A percentile compares a stretch with the other conserved stretches of the same genome.
These are phyloP conservation scores for Gymnothorax reevesii DNA, from an alignment of 2,797 vertebrate genomes.

Conservation along the genomic window DNA sequence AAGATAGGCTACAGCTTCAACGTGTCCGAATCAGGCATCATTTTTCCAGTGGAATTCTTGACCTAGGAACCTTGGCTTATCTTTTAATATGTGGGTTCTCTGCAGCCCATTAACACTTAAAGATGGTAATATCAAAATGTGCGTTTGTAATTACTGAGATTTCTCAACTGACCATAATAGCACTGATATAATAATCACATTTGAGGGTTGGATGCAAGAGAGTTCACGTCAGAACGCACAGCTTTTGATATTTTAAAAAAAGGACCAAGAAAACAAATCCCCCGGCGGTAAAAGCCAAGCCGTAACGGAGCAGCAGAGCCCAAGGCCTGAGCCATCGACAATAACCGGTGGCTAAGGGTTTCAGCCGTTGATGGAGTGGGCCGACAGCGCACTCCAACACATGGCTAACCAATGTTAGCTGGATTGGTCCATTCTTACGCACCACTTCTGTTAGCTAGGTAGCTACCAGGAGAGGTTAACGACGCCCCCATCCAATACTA, in stretches of 20 bases:
- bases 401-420: neutral
- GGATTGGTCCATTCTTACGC: slow-evolving; percentile 47
- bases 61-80: neutral
- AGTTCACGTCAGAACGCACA: too few species aligned
- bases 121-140: neutral
- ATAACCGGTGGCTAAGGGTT: too few species aligned
- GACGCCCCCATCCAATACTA: slow-evolving; percentile 22
- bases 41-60: neutral
- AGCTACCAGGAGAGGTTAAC: slow-evolving; percentile 9
- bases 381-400: neutral
- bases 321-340: too few species aligned
- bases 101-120: neutral
- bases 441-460: slow-evolving; percentile 21
- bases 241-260: too few species aligned
- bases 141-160: neutral
- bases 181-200: too few species aligned
- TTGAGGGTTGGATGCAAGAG: too few species aligned
- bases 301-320: too few species aligned
- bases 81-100: neutral
- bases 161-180: slow-evolving; percentile 47
- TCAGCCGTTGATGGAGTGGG: neutral
- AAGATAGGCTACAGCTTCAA: neutral
- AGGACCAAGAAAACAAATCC: too few species aligned
- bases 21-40: neutral
- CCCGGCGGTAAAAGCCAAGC: too few species aligned